Base-by-base conservation (phyloP, 2,888 invertebrate species). In the Drosophila borealis region DNA sequence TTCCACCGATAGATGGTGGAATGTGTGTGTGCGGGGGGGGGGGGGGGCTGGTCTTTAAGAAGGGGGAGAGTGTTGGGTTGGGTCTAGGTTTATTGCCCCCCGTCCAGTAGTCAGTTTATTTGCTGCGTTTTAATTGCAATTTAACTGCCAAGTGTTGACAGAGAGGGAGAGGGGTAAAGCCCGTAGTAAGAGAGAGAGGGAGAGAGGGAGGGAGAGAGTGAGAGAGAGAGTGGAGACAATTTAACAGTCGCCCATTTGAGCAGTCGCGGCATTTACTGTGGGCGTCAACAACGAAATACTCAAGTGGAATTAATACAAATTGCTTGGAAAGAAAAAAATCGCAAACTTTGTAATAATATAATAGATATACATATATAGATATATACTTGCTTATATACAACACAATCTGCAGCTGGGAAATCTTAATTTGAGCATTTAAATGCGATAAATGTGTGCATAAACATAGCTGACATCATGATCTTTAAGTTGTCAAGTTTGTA, bases 111-210 rank as follows among this genome's bases (percentile, higher is more conserved):
- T 45, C 42, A 37, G 61, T 62, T 67, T 54, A 57, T 70, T 62
- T 61, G 61, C 56, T 42, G 64, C 56, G 55, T 59, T 70, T 78
- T 81, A 81, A 81, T 78, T 78, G 62, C 73, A 69, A 73, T 78
- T 78, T 69, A 78, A 68, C 67, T 63, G 62, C 45, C 49, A 44
- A 81, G 53, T 73, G 65, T 62, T 14, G 25, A 54, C 37, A 55
- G 56, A 55, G 13, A 34, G 2, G 39, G 25, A 25, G 25, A 25
- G 25, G 25, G 25, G 25, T 25, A 39, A n/a, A 17, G 25, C 13
- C 39, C n/a, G n/a, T n/a, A n/a, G n/a, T n/a, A n/a, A 39, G 14
- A 37, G 44, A 29, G 2, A 14, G 25, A 25, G 25, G 6, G n/a
- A n/a, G 14, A 13, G 11, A 9, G 33, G 21, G 39, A 3, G 45